Conservation (phyloP, 1,140 invertebrate genomes). For the Aethina tumida region DNA sequence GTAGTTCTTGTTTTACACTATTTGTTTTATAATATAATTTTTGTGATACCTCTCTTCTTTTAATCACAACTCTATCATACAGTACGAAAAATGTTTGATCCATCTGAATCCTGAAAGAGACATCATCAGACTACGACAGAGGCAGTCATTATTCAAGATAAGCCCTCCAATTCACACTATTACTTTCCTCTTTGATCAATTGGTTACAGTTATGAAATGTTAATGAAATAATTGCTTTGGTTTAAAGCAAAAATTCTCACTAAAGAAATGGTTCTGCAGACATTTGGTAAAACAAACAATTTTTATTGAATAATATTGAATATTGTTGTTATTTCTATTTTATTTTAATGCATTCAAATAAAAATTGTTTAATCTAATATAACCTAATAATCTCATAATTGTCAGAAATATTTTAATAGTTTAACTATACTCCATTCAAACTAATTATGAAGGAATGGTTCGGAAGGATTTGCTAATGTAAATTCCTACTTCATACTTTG, state of each 20-base stretch:
- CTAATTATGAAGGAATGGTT: too few species aligned
- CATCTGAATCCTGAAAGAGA: conserved; percentile 72
- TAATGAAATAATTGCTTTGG: conserved; percentile 55
- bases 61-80: conserved; percentile 76
- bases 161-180: background rate
- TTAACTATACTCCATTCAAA: too few species aligned
- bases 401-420: too few species aligned
- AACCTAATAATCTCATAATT: too few species aligned
- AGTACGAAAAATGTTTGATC: conserved; percentile 77
- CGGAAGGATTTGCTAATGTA: too few species aligned
- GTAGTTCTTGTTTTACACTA: conserved; percentile 52
- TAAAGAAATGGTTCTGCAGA: background rate
- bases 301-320: too few species aligned
- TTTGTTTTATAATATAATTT: conserved; percentile 7
- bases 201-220: conserved; percentile 61
- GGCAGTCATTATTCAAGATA: conserved; percentile 49
- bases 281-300: conserved; percentile 7
- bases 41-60: conserved; percentile 57
- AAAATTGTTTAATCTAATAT: too few species aligned
- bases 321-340: too few species aligned
- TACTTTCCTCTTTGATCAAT: conserved; percentile 52
- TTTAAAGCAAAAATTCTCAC: background rate
- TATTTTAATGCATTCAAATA: too few species aligned
- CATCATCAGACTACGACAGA: conserved; percentile 86
- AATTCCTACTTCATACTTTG: too few species aligned